Percentiles rank a stretch among this genome's conserved stretches.
Evolutionary conservation across 2,797 vertebrate species (phyloP).

Genomic region (Schizothorax lantsangensis): DNA sequence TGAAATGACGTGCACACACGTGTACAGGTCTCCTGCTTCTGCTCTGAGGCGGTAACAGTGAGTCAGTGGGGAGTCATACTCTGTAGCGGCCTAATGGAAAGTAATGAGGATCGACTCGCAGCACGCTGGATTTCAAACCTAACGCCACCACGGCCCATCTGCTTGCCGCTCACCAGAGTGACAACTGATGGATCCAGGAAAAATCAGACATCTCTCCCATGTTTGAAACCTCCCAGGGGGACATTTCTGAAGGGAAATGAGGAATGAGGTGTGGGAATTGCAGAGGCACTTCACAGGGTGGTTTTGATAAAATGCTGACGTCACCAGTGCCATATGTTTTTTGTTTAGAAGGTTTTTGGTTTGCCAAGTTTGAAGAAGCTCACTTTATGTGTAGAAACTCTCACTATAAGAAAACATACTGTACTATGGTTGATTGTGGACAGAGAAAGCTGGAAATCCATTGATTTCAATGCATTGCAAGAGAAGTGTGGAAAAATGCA

Average conservation of each 20-base stretch:
- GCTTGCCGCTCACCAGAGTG: conserved; percentile 3
- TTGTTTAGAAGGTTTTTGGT: neutral
- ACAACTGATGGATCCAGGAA: conserved; percentile 27
- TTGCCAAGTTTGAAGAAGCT: neutral
- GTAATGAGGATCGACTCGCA: conserved; percentile 60
- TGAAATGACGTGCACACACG: conserved; percentile 71
- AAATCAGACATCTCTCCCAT: conserved; percentile 30
- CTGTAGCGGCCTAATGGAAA: conserved; percentile 49
- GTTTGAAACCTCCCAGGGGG: neutral
- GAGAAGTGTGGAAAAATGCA: neutral
- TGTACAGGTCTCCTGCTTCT: conserved; percentile 39
- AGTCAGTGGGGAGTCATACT: conserved; percentile 43
- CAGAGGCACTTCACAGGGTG: neutral
- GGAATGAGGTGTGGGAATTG: conserved; percentile 17
- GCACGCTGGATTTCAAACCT: conserved; percentile 33
- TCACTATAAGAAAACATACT: neutral
- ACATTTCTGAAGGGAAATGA: conserved; percentile 34
- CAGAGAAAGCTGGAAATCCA: neutral
- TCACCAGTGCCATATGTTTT: neutral
- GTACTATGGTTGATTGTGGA: neutral
- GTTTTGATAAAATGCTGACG: conserved; percentile 6
- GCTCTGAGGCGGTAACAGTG: conserved; percentile 28
- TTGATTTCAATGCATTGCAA: neutral
- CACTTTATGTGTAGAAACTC: neutral
- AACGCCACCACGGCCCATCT: conserved; percentile 29